Evolutionary conservation across 2,888 invertebrate species (phyloP).

Genomic region (Helleia helle): DNA sequence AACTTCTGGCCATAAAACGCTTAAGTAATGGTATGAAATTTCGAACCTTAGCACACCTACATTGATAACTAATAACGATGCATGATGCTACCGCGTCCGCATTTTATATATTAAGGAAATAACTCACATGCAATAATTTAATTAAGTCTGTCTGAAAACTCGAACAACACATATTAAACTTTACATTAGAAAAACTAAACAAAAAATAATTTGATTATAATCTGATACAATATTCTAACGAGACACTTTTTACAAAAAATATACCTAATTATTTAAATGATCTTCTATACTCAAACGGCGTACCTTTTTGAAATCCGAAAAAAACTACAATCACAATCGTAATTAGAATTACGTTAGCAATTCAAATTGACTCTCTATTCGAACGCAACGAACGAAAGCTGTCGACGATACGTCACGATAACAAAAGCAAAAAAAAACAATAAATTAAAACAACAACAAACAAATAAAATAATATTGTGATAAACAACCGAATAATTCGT

Average conservation of each 20-base stretch:
- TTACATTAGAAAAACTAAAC: too few relatives aligned
- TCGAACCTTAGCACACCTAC: background rate
- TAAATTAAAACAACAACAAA: conserved; percentile 12
- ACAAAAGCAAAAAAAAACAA: conserved; percentile 3
- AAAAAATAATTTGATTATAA: too few relatives aligned
- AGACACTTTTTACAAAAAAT: too few relatives aligned
- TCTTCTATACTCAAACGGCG: too few relatives aligned
- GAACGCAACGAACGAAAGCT: background rate
- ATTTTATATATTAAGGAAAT: background rate
- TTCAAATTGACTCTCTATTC: background rate
- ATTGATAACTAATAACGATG: background rate
- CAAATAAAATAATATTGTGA: background rate
- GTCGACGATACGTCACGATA: background rate
- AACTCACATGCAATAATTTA: background rate
- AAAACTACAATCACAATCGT: background rate
- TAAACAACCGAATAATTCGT: conserved; percentile 20
- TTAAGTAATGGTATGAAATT: background rate
- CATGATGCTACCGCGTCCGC: background rate
- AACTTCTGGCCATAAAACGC: background rate
- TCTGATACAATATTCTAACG: too few relatives aligned
- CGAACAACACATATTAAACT: too few relatives aligned
- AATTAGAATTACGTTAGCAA: background rate
- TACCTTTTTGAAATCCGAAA: background rate
- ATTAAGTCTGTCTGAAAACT: too few relatives aligned
- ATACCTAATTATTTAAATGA: too few relatives aligned